Evolutionary conservation across 2,113 vertebrate species (phyloP).

Genomic region (Proteles cristata): DNA sequence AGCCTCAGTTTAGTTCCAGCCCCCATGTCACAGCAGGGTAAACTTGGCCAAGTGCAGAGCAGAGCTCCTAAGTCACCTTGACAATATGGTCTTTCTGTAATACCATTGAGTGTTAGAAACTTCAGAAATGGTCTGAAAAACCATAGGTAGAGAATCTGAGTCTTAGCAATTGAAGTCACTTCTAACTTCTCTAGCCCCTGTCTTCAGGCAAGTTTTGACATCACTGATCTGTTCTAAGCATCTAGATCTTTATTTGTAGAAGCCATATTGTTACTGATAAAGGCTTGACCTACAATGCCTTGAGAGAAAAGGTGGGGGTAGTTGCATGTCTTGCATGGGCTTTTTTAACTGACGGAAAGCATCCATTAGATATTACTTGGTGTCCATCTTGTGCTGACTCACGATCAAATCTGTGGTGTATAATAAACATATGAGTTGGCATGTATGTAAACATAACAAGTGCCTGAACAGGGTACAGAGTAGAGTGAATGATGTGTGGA

Average conservation of each 20-base stretch:
- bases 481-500: background rate
- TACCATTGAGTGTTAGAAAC: background rate
- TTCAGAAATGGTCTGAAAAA: background rate
- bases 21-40: background rate
- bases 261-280: background rate
- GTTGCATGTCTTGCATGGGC: background rate
- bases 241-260: background rate
- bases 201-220: slow-evolving; percentile 24
- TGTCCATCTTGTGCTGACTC: background rate
- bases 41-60: background rate
- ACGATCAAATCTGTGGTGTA: background rate
- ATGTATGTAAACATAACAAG: background rate
- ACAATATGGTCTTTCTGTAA: background rate
- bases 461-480: background rate
- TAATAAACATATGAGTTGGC: background rate
- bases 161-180: background rate
- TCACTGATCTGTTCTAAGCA: background rate
- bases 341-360: background rate
- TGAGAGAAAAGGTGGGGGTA: background rate
- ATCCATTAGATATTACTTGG: background rate
- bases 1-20: background rate
- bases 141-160: background rate
- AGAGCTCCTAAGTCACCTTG: background rate
- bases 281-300: background rate
- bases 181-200: background rate